phyloP scores from a whole-genome alignment of 2,113 vertebrate species.

The Spea multiplicata region DNA sequence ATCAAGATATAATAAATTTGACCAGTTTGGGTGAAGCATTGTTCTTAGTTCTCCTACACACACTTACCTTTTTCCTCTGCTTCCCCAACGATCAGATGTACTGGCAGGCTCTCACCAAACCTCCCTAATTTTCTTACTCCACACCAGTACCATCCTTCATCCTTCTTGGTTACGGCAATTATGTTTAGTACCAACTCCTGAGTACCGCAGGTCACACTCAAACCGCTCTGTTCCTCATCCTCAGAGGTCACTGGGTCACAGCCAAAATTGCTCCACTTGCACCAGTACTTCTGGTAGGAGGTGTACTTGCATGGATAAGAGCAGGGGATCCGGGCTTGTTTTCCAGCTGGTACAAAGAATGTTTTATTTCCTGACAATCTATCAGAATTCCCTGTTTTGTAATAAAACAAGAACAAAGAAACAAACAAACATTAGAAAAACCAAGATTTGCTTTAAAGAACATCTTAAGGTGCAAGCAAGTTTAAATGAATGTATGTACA shows the following conservation, averaged over 20 bases:
- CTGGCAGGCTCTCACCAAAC: conserved; percentile 54
- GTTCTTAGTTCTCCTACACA: too few species aligned
- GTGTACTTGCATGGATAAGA: conserved; percentile 58
- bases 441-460: too few species aligned
- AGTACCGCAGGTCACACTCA: conserved; percentile 7
- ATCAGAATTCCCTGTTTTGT: conserved; percentile 51
- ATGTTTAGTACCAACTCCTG: conserved; percentile 49
- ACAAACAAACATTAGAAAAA: too few species aligned
- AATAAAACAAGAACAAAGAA: neutral
- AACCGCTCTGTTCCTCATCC: fast-evolving
- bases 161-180: fast-evolving
- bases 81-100: conserved; percentile 50
- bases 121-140: conserved; percentile 47
- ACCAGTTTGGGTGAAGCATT: too few species aligned
- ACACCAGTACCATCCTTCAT: conserved; percentile 74
- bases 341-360: neutral
- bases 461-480: too few species aligned
- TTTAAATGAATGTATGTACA: too few species aligned
- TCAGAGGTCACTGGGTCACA: conserved; percentile 43
- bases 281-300: conserved; percentile 68
- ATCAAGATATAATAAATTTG: too few species aligned
- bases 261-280: conserved; percentile 54
- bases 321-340: conserved; percentile 51
- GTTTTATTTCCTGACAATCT: neutral
- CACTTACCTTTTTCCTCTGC: neutral